A percentile compares a stretch with the other conserved stretches of the same genome.
These are phyloP conservation scores for Spilogale gracilis DNA, from an alignment of 2,113 vertebrate species.

Conservation along the genomic window DNA sequence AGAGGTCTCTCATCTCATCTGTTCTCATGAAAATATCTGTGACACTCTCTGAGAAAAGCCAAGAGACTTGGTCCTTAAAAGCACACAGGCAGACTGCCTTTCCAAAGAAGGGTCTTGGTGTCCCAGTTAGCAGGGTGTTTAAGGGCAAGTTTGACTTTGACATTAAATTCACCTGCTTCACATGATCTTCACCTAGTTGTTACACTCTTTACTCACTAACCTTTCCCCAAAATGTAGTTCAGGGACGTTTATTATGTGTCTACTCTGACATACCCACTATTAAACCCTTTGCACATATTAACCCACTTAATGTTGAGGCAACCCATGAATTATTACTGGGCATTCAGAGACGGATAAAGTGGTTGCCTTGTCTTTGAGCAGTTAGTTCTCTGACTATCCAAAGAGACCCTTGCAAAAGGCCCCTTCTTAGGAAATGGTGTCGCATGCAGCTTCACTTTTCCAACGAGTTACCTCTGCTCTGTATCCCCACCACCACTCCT, in stretches of 20 bases:
- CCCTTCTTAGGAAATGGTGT: background rate
- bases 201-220: background rate
- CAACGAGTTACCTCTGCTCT: background rate
- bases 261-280: background rate
- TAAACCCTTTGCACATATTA: background rate
- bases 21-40: constrained; percentile 44
- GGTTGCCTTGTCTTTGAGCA: background rate
- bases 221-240: background rate
- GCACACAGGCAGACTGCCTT: background rate
- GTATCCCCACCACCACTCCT: background rate
- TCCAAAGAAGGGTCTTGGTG: fast-evolving
- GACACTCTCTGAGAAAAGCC: background rate
- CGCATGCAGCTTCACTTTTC: background rate
- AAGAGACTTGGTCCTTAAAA: background rate
- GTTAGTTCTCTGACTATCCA: background rate
- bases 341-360: background rate
- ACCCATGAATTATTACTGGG: background rate
- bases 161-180: background rate
- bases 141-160: background rate
- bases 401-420: background rate
- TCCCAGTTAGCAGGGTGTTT: background rate
- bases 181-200: background rate
- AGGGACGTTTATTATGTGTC: background rate
- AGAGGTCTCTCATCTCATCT: constrained; percentile 24
- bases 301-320: background rate